Conservation (phyloP, 1,140 invertebrate species). For the Lepidotrigona ventralis region DNA sequence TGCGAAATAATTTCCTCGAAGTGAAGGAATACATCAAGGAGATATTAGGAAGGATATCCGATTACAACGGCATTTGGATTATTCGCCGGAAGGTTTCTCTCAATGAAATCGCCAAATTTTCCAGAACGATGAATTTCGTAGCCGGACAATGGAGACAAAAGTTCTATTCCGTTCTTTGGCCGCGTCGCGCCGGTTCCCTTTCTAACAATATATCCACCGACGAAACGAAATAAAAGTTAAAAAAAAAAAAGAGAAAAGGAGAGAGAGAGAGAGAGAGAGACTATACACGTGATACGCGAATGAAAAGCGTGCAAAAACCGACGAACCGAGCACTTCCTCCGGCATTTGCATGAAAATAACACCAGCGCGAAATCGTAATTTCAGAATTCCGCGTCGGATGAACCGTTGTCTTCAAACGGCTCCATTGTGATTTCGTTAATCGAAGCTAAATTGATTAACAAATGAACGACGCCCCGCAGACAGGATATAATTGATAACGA, state of each 20-base stretch:
- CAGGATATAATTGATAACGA: constrained; percentile 4
- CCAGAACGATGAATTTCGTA: not conserved
- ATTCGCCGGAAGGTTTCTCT: not conserved
- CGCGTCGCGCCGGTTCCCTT: not conserved
- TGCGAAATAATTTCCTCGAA: too few relatives aligned
- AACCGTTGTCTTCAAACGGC: not conserved
- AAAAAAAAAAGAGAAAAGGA: not conserved
- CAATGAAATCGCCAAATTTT: not conserved
- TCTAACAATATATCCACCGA: constrained; percentile 4
- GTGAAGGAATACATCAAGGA: too few relatives aligned
- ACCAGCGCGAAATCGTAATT: not conserved
- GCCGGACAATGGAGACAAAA: not conserved
- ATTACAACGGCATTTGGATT: not conserved
- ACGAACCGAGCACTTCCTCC: not conserved
- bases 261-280: too few relatives aligned
- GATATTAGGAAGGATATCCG: too few relatives aligned
- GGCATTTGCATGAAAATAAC: constrained; percentile 31
- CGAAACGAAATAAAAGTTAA: constrained; percentile 1
- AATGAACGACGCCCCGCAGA: not conserved
- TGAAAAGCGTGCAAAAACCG: constrained; percentile 1
- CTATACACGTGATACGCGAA: not conserved
- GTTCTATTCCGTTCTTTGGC: not conserved
- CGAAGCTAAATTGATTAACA: constrained; percentile 18
- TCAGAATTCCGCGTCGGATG: not conserved
- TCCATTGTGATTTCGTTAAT: not conserved